Conservation (phyloP, 2,113 vertebrate genomes). For the Petroica traversi region DNA sequence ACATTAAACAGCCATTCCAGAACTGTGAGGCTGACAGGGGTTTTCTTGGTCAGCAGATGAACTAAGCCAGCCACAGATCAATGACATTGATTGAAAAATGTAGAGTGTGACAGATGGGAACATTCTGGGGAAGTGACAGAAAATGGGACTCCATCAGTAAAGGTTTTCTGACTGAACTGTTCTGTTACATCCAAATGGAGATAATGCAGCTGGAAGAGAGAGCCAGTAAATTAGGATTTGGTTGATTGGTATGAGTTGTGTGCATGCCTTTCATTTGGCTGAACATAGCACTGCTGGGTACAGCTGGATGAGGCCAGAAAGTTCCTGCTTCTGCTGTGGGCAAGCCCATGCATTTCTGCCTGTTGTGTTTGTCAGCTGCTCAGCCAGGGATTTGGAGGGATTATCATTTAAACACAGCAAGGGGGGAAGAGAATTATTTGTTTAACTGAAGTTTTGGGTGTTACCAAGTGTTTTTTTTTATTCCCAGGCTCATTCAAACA, state of each 20-base stretch:
- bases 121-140: not conserved
- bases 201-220: not conserved
- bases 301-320: not conserved
- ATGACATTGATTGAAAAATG: not conserved
- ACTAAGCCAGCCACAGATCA: not conserved
- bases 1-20: not conserved
- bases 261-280: not conserved
- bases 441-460: not conserved
- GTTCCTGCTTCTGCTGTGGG: not conserved
- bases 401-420: not conserved
- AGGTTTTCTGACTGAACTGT: not conserved
- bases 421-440: not conserved
- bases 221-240: not conserved
- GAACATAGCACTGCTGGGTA: not conserved
- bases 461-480: not conserved
- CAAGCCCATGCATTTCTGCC: not conserved
- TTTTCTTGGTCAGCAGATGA: not conserved
- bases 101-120: not conserved
- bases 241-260: not conserved
- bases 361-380: not conserved
- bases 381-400: not conserved
- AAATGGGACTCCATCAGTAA: not conserved
- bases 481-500: not conserved
- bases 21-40: not conserved
- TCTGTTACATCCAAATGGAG: not conserved